A percentile compares a stretch with the other conserved stretches of the same genome.
phyloP scores from a whole-genome alignment of 2,113 vertebrate genomes.

The Spheniscus mendiculus region DNA sequence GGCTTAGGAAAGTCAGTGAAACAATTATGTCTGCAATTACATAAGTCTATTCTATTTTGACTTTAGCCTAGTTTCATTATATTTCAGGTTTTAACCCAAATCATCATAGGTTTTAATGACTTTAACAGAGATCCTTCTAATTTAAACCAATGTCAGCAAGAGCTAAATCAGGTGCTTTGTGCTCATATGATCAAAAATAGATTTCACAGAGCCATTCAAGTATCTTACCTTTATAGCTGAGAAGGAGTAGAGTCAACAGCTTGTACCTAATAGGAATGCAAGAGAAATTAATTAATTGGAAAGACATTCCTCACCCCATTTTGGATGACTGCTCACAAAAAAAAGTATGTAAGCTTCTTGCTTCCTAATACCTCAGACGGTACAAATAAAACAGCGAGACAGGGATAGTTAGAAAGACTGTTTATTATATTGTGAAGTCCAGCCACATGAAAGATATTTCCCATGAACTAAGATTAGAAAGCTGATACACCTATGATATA shows the following conservation, averaged over 20 bases:
- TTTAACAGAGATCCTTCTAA: constrained; percentile 34
- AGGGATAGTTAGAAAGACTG: background rate
- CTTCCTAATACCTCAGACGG: background rate
- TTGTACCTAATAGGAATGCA: background rate
- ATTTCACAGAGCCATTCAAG: background rate
- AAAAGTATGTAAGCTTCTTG: background rate
- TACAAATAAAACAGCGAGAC: background rate
- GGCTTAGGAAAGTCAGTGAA: background rate
- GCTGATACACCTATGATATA: background rate
- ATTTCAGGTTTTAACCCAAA: constrained; percentile 25
- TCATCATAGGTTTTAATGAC: constrained; percentile 20
- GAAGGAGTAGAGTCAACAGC: background rate
- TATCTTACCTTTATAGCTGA: background rate
- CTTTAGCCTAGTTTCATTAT: constrained; percentile 23
- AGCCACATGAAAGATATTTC: background rate
- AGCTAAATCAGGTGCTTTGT: constrained; percentile 30
- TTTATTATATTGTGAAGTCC: background rate
- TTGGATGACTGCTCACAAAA: background rate
- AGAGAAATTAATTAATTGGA: background rate
- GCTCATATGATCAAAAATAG: constrained; percentile 16
- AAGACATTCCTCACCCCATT: background rate
- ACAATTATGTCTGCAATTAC: constrained; percentile 16
- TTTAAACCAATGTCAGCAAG: constrained; percentile 37
- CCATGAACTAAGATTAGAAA: background rate
- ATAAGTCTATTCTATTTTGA: constrained; percentile 28